A percentile compares a stretch with the other conserved stretches of the same genome.
These are phyloP conservation scores for Thinocorus orbignyianus DNA, from an alignment of 2,113 vertebrate genomes.

Conservation along the genomic window DNA sequence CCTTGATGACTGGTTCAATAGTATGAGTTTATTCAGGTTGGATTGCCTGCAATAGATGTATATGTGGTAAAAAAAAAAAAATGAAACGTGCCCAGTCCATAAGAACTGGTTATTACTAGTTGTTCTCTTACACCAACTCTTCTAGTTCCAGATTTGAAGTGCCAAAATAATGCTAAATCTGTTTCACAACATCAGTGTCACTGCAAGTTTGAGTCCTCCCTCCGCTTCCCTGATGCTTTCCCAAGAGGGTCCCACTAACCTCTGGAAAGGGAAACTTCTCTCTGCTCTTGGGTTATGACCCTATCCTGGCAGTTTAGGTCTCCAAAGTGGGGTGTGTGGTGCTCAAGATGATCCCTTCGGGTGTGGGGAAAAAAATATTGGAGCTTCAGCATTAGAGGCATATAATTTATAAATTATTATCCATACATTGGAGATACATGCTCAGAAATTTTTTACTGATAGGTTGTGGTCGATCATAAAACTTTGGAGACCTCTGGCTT, in stretches of 20 bases:
- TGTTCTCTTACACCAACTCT: background rate
- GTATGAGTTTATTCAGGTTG: background rate
- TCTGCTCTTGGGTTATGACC: background rate
- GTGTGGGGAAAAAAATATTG: background rate
- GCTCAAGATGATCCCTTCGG: background rate
- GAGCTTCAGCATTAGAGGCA: background rate
- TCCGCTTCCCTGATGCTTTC: background rate
- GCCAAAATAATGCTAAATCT: background rate
- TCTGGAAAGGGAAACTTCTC: background rate
- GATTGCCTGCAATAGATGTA: conserved; percentile 1
- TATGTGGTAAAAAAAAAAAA: background rate
- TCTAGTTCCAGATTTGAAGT: conserved; percentile 23
- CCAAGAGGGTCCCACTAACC: background rate
- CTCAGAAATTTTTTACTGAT: background rate
- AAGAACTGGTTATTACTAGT: background rate
- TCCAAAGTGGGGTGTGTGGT: background rate
- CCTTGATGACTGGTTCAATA: background rate
- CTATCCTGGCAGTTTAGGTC: background rate
- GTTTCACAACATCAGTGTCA: background rate
- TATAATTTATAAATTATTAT: background rate
- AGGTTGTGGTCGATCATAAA: accelerated
- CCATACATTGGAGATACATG: too few species aligned
- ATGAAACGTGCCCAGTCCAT: background rate
- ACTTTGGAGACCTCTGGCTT: background rate
- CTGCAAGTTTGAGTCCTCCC: background rate